Conservation (phyloP, 2,888 invertebrate species). For the Cheiracanthium punctorium region DNA sequence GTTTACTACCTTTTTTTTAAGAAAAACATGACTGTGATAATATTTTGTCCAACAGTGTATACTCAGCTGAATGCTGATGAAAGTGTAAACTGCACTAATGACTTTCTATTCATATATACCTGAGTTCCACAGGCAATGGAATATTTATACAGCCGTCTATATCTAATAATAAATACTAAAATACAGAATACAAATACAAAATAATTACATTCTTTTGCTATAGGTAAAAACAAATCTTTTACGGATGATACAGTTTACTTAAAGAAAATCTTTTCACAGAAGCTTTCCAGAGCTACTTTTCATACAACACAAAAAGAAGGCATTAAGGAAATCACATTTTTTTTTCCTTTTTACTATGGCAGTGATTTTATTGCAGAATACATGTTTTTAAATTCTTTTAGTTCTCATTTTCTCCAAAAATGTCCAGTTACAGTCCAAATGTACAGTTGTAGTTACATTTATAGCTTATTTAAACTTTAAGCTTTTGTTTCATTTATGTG, state of each 20-base stretch:
- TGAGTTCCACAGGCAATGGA: conserved; percentile 42
- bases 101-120: conserved; percentile 18
- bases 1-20: too few relatives aligned
- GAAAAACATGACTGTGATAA: too few relatives aligned
- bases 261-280: conserved; percentile 22
- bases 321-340: conserved; percentile 14
- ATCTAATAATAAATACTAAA: conserved; percentile 66
- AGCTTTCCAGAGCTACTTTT: conserved; percentile 1
- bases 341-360: too few relatives aligned
- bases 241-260: neutral
- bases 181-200: conserved; percentile 34
- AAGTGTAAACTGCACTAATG: neutral
- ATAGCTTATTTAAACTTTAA: too few relatives aligned
- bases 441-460: too few relatives aligned
- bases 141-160: conserved; percentile 39
- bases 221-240: conserved; percentile 36
- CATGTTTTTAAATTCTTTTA: too few relatives aligned
- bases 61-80: neutral
- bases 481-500: too few relatives aligned
- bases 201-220: conserved; percentile 10
- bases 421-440: too few relatives aligned
- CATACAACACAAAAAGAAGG: conserved; percentile 22
- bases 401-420: too few relatives aligned
- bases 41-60: neutral
- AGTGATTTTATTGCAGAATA: too few relatives aligned